phyloP scores from a whole-genome alignment of 1,140 invertebrate species.

The Lepidurus couesii region DNA sequence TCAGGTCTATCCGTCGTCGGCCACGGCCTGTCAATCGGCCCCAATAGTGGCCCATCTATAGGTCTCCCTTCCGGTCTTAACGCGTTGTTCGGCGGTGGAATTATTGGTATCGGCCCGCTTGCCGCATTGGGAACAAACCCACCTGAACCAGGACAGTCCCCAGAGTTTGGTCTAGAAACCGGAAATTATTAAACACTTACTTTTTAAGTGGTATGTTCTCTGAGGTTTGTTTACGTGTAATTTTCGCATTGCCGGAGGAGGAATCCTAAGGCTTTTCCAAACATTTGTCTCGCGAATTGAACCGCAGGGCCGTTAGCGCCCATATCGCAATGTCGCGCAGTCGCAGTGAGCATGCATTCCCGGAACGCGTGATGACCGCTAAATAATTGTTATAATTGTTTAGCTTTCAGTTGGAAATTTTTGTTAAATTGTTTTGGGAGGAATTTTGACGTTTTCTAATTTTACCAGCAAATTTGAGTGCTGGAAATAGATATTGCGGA shows the following conservation, averaged over 20 bases:
- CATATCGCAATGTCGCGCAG: conserved; percentile 24
- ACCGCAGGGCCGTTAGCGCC: conserved; percentile 8
- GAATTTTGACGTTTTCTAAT: neutral
- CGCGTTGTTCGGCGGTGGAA: neutral
- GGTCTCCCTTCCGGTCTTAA: neutral
- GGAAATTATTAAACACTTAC: neutral
- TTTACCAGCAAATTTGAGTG: conserved; percentile 31
- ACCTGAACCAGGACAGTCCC: conserved; percentile 23
- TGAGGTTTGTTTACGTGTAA: conserved; percentile 12
- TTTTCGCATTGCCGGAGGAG: conserved; percentile 32
- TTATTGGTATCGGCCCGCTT: neutral
- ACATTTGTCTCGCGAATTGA: conserved; percentile 30
- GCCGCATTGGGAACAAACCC: neutral
- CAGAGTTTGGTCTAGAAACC: conserved; percentile 25
- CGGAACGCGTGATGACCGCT: conserved; percentile 33
- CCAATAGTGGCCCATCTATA: neutral
- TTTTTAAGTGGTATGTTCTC: neutral
- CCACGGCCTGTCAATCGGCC: neutral
- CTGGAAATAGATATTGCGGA: conserved; percentile 31
- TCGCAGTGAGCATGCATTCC: conserved; percentile 32
- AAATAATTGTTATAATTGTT: neutral
- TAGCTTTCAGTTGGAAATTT: neutral
- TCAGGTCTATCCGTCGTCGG: neutral
- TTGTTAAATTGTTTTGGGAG: neutral
- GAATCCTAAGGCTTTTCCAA: conserved; percentile 29